A percentile compares a stretch with the other conserved stretches of the same genome.
These are phyloP conservation scores for Stichopus horrens DNA, from an alignment of 53 echinoderm and acorn worm species.

Conservation along the genomic window DNA sequence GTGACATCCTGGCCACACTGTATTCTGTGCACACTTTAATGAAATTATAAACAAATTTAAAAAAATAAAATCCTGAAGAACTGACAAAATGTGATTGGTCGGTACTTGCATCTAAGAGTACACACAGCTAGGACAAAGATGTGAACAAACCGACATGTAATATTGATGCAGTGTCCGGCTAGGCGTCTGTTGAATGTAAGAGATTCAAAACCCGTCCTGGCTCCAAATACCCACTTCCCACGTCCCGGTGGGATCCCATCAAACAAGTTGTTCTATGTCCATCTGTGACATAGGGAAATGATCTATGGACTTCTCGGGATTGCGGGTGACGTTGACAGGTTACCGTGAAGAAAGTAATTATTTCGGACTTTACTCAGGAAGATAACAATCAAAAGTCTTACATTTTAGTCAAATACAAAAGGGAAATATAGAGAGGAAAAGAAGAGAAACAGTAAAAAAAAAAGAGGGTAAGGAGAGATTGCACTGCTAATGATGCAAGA, in stretches of 20 bases:
- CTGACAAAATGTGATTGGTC: too few relatives aligned
- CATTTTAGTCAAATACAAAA: neutral
- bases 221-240: neutral
- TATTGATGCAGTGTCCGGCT: too few relatives aligned
- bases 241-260: neutral
- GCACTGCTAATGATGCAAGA: neutral
- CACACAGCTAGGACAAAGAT: too few relatives aligned
- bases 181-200: conserved; percentile 26
- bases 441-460: neutral
- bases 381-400: neutral
- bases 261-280: neutral
- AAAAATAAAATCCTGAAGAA: too few relatives aligned
- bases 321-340: neutral
- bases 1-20: too few relatives aligned
- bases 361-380: neutral
- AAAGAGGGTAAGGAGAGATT: neutral
- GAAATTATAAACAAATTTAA: too few relatives aligned
- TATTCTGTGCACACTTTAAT: too few relatives aligned
- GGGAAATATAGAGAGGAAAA: neutral
- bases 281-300: neutral
- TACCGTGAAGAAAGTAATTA: neutral
- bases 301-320: neutral
- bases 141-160: too few relatives aligned
- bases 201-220: conserved; percentile 3
- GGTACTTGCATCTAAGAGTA: too few relatives aligned